A percentile compares a stretch with the other conserved stretches of the same genome.
phyloP scores from a whole-genome alignment of 2,797 vertebrate species.

The Rhodeus uyekii region DNA sequence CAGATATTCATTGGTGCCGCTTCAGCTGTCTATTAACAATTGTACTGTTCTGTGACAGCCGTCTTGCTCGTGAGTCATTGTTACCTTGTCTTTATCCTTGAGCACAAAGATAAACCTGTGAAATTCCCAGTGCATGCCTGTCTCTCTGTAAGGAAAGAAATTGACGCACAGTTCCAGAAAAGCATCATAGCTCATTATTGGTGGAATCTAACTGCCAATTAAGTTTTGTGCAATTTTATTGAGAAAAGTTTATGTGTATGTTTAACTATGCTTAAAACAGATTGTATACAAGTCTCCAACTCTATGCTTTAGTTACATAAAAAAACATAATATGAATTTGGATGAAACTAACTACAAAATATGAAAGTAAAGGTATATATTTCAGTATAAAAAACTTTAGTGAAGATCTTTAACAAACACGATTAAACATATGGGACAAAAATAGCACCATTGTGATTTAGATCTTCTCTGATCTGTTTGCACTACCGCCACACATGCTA shows the following conservation, averaged over 20 bases:
- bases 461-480: neutral
- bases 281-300: neutral
- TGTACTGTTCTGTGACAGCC: constrained; percentile 25
- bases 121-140: constrained; percentile 49
- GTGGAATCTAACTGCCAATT: neutral
- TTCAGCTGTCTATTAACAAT: constrained; percentile 30
- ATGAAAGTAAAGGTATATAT: neutral
- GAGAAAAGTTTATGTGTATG: too few relatives aligned
- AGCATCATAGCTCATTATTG: neutral
- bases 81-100: constrained; percentile 57
- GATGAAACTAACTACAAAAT: neutral
- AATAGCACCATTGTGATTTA: constrained; percentile 13
- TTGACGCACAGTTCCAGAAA: constrained; percentile 25
- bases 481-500: neutral
- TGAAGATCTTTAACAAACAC: neutral
- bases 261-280: neutral
- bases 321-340: neutral
- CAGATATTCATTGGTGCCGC: constrained; percentile 24
- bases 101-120: constrained; percentile 61
- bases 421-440: neutral
- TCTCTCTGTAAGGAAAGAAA: constrained; percentile 60
- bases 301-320: neutral
- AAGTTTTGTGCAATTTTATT: neutral
- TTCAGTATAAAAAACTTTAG: neutral
- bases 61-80: constrained; percentile 43